Conservation (phyloP, 1,140 invertebrate species). For the Cydia pomonella region DNA sequence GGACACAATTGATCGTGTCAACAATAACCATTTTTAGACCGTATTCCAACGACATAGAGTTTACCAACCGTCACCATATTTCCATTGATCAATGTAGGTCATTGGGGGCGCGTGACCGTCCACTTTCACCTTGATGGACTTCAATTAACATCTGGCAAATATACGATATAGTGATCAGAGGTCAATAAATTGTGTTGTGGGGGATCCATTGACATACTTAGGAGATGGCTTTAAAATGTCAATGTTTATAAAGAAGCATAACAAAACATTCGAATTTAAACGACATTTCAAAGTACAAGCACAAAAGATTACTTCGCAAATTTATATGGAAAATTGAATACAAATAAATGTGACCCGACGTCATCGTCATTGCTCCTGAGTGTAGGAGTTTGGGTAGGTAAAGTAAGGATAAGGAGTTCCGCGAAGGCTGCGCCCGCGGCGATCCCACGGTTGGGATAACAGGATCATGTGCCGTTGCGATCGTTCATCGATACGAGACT, state of each 20-base stretch:
- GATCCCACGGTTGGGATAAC: conserved; percentile 17
- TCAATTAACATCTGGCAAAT: conserved; percentile 4
- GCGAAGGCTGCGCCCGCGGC: conserved; percentile 3
- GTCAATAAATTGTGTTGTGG: not conserved
- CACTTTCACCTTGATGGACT: conserved; percentile 1
- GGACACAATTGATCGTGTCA: not conserved
- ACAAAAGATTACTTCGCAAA: no score
- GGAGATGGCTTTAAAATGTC: no score
- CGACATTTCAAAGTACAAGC: no score
- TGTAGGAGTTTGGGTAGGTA: not conserved
- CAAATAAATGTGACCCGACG: no score
- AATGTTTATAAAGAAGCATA: no score
- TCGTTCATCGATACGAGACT: not conserved
- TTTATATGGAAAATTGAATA: no score
- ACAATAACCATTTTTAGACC: not conserved
- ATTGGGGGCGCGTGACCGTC: conserved; percentile 5
- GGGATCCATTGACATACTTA: not conserved
- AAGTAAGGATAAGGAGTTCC: not conserved
- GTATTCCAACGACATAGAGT: not conserved
- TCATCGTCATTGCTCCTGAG: no score
- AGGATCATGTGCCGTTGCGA: not conserved
- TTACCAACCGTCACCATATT: not conserved
- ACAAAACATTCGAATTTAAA: no score
- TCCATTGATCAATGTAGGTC: not conserved
- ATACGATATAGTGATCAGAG: not conserved